Conservation (phyloP, 2,797 vertebrate species). For the Carapus acus region DNA sequence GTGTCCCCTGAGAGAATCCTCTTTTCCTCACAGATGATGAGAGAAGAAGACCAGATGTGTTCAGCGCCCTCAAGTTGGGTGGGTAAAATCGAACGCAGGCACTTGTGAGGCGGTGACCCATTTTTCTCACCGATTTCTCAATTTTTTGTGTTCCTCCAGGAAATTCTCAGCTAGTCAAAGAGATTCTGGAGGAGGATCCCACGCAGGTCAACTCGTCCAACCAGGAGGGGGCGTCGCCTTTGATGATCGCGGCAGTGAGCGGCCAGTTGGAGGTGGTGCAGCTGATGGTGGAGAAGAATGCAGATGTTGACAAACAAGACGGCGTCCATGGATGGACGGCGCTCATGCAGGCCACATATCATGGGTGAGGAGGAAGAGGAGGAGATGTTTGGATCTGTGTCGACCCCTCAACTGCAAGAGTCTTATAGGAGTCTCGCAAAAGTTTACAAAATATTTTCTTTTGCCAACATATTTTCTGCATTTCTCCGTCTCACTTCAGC, state of each 20-base stretch:
- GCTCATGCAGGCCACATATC: constrained; percentile 97
- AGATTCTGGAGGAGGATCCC: constrained; percentile 88
- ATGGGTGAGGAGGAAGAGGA: constrained; percentile 86
- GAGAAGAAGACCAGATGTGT: constrained; percentile 88
- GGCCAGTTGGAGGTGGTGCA: constrained; percentile 90
- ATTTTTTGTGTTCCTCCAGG: constrained; percentile 61
- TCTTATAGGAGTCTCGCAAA: too few species aligned
- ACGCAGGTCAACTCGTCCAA: constrained; percentile 88
- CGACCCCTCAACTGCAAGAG: too few species aligned
- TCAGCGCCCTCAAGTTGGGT: constrained; percentile 93
- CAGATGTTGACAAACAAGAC: constrained; percentile 89
- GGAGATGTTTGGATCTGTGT: too few species aligned
- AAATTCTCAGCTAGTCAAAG: constrained; percentile 88
- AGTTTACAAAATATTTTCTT: too few species aligned
- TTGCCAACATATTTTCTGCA: not conserved
- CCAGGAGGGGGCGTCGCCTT: constrained; percentile 87
- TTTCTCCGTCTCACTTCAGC: constrained; percentile 52
- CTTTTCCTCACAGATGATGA: constrained; percentile 70
- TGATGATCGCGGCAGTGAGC: constrained; percentile 94
- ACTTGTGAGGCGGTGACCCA: not conserved
- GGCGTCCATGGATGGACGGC: constrained; percentile 93
- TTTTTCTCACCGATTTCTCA: not conserved
- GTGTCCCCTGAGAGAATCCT: constrained; percentile 4
- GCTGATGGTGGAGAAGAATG: constrained; percentile 89
- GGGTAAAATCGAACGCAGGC: constrained; percentile 30